Conservation (phyloP, 2,888 invertebrate species). For the Dicranocentrus wangi region DNA sequence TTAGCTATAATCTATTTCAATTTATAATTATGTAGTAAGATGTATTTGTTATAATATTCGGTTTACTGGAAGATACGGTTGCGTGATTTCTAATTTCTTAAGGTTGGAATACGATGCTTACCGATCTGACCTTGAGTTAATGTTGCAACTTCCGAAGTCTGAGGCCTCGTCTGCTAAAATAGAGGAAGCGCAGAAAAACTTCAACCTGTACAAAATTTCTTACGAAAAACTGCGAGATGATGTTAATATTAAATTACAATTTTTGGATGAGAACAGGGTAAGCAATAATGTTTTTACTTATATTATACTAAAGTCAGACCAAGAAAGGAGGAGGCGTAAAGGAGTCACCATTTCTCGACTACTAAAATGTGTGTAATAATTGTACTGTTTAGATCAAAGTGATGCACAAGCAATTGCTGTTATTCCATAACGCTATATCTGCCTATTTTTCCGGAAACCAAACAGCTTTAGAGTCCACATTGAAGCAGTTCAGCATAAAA, state of each 20-base stretch:
- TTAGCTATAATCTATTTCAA: slow-evolving; percentile 27
- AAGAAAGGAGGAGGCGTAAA: too few relatives aligned
- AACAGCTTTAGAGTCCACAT: slow-evolving; percentile 90
- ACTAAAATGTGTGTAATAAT: background rate
- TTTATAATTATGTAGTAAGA: slow-evolving; percentile 11
- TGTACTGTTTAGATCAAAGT: slow-evolving; percentile 87
- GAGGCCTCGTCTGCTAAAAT: slow-evolving; percentile 79
- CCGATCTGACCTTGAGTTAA: slow-evolving; percentile 91
- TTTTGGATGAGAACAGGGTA: slow-evolving; percentile 97
- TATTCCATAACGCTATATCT: slow-evolving; percentile 97
- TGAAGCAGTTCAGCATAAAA: slow-evolving; percentile 96
- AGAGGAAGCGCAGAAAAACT: slow-evolving; percentile 87
- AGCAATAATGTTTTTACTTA: slow-evolving; percentile 72
- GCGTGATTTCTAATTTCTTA: too few relatives aligned
- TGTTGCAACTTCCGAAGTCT: slow-evolving; percentile 77
- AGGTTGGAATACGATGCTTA: slow-evolving; percentile 99
- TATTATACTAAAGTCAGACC: too few relatives aligned
- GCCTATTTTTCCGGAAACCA: slow-evolving; percentile 98
- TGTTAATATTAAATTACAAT: slow-evolving; percentile 94
- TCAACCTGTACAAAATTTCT: slow-evolving; percentile 88
- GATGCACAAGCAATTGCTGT: slow-evolving; percentile 96
- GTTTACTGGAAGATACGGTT: too few relatives aligned
- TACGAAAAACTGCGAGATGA: slow-evolving; percentile 95
- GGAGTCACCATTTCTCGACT: too few relatives aligned
- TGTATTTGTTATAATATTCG: too few relatives aligned